Base-by-base conservation (phyloP, 2,888 invertebrate species). In the Dysmachus trigonus region DNA sequence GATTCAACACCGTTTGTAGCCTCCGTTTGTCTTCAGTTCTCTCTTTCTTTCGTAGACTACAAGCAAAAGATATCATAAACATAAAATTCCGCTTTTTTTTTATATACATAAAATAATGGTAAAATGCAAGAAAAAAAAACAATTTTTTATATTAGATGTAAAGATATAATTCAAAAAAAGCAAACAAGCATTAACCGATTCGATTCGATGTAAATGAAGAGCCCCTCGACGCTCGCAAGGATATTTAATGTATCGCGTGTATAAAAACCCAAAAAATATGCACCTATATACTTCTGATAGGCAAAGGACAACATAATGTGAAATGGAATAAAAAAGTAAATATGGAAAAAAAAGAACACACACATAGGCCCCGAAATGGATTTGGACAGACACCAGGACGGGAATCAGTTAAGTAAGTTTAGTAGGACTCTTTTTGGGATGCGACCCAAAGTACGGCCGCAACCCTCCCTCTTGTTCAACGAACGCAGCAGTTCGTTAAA, bases 91-190 rank as follows among this genome's bases (percentile, higher is more conserved):
- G 33, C 13, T 73, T 73, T 73, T 33, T 41, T 73, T 73, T 33
- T 73, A 73, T 31, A 73, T 73, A 73, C 33, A 31, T 73, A 73
- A n/a, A 31, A 31, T 73, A 73, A 73, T 10, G 62, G 31, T 31
- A 81, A 62, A 18, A 53, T 53, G 51, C 79, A 41, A n/a, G n/a
- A n/a, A 41, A 41, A 13, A 33, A 81, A 81, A 27, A 81, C 51
- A 62, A 10, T 62, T 41, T 81, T 81, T 81, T 81, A 53, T 81
- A 81, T 81, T 81, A 81, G 62, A 81, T 81, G 53, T 81, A 81
- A 81, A 81, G 22, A 62, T 62, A 53, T 51, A 62, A 22, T 18
- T 62, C 62, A 27, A 62, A 22, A 5, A 22, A 62, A 22, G n/a
- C n/a, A 62, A 27, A 22, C 8, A 18, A 62, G 27, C 62, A 62